Evolutionary conservation across 1,140 invertebrate species (phyloP).

Genomic region (Diprion similis): DNA sequence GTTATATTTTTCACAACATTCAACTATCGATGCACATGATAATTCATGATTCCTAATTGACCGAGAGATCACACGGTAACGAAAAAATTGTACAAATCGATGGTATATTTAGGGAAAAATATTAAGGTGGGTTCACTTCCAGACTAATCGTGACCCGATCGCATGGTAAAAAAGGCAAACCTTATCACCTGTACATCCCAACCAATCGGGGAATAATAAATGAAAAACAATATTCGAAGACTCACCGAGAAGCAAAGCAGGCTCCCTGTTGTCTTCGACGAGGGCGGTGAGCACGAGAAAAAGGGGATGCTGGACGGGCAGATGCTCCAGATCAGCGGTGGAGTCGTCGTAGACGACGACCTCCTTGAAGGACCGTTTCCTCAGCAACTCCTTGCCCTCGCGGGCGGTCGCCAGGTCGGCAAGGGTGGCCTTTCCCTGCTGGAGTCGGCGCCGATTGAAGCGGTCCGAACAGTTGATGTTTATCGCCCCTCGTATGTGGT

Average conservation of each 20-base stretch:
- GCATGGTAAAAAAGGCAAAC: too few species aligned
- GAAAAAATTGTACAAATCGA: too few species aligned
- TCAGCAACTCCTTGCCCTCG: conserved; percentile 71
- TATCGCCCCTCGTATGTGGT: conserved; percentile 75
- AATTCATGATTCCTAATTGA: too few species aligned
- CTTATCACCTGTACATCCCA: too few species aligned
- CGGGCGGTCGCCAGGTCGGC: conserved; percentile 71
- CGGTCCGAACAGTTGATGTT: conserved; percentile 80
- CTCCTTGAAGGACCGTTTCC: conserved; percentile 65
- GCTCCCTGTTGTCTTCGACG: conserved; percentile 74
- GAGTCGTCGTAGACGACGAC: conserved; percentile 77
- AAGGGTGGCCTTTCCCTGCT: conserved; percentile 71
- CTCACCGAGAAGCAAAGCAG: conserved; percentile 76
- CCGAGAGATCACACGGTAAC: too few species aligned
- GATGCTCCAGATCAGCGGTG: conserved; percentile 66
- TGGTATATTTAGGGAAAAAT: too few species aligned
- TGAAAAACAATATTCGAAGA: conserved; percentile 34
- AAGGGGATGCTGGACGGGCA: conserved; percentile 68
- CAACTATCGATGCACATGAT: too few species aligned
- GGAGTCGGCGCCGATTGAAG: conserved; percentile 73
- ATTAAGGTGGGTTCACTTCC: too few species aligned
- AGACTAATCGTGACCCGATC: too few species aligned
- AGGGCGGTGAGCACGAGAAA: conserved; percentile 73
- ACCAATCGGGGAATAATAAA: not conserved
- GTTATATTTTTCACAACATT: too few species aligned